Evolutionary conservation across 2,888 invertebrate genomes (phyloP), one percentile per base, ranked within the genome.

Genomic region (Nymphalis c-album): DNA sequence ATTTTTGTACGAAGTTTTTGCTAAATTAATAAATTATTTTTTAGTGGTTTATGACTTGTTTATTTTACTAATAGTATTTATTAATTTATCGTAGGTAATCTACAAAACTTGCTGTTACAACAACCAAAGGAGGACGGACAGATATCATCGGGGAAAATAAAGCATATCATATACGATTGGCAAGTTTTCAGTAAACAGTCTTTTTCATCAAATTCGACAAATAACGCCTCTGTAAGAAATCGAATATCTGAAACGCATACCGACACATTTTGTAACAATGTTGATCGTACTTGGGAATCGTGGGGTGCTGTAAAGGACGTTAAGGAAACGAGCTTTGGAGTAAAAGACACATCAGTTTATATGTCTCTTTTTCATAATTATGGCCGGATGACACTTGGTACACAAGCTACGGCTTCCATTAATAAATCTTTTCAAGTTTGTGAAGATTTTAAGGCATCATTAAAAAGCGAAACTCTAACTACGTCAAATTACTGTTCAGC

Each of bases 371-470:
- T 80, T 53, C 75, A 85, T 70, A 80, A 87, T 61, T 75, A 74
- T 65, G 76, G 69, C 68, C 76, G 62, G 31, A 75, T 68, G 35
- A 77, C 80, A 48, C 85, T 85, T 46, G 85, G 86, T 47, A 87
- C 91, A 26, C 91, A 92, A 75, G 91, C 91, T n/a, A 90, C 91
- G 57, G 90, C 87, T 68, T 86, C 86, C 13, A 78, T 92, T 45
- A 91, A 92, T 75, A 92, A 92, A 80, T 90, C 90, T 73, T 79
- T 91, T 67, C 91, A 92, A 82, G 87, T 84, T 48, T 68, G 46
- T 50, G 57, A 73, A 50, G 63, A 64, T 22, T 59, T 50, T 50
- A 45, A 51, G 10, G 60, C 51, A 20, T 40, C 53, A 55, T 13
- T 68, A 35, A 70, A 71, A 48, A 71, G 67, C 53, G 64, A 31